Conservation (phyloP, 2,113 vertebrate genomes). For the Mustelus asterias region DNA sequence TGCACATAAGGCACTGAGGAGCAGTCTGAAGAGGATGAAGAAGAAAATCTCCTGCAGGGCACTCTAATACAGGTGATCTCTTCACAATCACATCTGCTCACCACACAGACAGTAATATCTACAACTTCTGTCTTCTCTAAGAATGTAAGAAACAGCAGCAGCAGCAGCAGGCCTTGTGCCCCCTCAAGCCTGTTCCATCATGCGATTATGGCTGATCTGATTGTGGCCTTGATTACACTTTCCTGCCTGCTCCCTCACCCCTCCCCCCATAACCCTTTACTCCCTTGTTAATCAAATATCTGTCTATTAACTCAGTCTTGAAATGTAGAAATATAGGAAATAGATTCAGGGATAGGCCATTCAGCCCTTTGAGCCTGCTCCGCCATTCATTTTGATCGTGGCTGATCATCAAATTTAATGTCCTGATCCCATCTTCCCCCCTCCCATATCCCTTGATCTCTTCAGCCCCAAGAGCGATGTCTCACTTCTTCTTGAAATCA, state of each 20-base stretch:
- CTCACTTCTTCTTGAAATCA: too few relatives aligned
- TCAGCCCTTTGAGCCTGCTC: too few relatives aligned
- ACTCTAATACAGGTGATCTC: neutral
- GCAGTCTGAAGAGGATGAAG: neutral
- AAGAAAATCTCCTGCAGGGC: neutral
- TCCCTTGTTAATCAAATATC: neutral
- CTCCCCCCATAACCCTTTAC: neutral
- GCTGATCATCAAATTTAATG: too few relatives aligned
- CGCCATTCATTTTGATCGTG: too few relatives aligned
- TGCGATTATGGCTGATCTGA: neutral
- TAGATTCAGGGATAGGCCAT: too few relatives aligned
- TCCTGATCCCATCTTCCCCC: too few relatives aligned
- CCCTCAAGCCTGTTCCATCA: neutral
- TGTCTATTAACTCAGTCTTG: neutral
- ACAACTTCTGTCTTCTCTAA: neutral
- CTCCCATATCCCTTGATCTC: too few relatives aligned
- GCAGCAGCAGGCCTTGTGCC: neutral
- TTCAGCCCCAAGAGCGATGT: too few relatives aligned
- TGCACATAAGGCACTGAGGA: neutral
- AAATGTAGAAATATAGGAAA: too few relatives aligned
- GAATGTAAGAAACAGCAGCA: neutral
- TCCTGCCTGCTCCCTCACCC: too few relatives aligned
- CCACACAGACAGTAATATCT: neutral
- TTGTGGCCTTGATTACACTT: neutral
- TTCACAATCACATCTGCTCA: neutral